phyloP scores from a whole-genome alignment of 2,797 vertebrate species.

The Vultur gryphus region DNA sequence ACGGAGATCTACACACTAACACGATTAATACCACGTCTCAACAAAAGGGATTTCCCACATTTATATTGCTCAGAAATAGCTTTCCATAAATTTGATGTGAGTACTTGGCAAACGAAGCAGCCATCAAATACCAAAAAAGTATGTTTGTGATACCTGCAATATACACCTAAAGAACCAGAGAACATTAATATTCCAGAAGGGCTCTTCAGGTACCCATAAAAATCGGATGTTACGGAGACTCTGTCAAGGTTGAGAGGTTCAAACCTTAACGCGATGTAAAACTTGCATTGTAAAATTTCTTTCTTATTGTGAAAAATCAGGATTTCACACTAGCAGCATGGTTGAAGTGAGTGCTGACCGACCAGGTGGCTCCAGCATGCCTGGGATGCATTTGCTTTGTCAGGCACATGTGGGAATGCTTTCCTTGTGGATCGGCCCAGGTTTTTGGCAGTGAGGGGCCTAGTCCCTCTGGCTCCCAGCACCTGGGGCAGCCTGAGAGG shows the following conservation, averaged over 20 bases:
- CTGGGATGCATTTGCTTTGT: background rate
- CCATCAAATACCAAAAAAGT: constrained; percentile 74
- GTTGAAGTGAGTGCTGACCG: background rate
- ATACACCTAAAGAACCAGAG: constrained; percentile 69
- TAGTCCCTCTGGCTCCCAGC: background rate
- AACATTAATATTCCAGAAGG: constrained; percentile 68
- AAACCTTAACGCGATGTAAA: background rate
- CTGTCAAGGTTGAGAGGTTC: constrained; percentile 46
- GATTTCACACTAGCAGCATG: background rate
- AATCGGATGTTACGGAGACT: constrained; percentile 52
- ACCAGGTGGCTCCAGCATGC: background rate
- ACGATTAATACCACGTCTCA: constrained; percentile 62
- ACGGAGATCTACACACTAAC: constrained; percentile 27
- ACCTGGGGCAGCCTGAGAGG: background rate
- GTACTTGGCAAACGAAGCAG: constrained; percentile 65
- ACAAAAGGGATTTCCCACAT: constrained; percentile 58
- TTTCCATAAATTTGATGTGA: constrained; percentile 68
- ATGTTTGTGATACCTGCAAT: constrained; percentile 69
- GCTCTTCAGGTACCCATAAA: constrained; percentile 63
- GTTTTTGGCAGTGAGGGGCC: background rate
- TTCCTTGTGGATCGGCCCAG: background rate
- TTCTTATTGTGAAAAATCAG: background rate
- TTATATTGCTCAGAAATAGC: constrained; percentile 52
- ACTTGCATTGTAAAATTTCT: background rate
- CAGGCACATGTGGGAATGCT: background rate